Base-by-base conservation (phyloP, 2,888 invertebrate genomes). In the Sialis lutaria region DNA sequence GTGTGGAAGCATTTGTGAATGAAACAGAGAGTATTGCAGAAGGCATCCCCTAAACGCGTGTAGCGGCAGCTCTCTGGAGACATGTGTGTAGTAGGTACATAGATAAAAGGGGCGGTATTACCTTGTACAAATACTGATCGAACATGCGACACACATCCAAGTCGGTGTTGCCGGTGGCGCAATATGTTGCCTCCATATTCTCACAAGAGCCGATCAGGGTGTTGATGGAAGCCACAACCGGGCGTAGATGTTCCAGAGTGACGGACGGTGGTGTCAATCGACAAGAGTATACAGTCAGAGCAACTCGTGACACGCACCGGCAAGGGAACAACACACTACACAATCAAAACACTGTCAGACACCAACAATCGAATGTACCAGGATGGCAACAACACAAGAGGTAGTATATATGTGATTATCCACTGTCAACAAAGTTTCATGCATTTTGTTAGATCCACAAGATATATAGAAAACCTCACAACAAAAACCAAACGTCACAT, bases 61-160 rank as follows among this genome's bases (percentile, higher is more conserved):
- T 22, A 22, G 22, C 22, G 22, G 22, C 4, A 22, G 22, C 22
- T 22, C 22, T 22, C 22, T 22, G 22, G 22, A 22, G 22, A 22
- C 22, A 22, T 22, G 22, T 22, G 22, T 22, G 22, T 22, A 22
- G 22, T 22, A 22, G 22, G 22, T 22, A 22, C 22, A 22, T 22
- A 22, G 22, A 22, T 22, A 22, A 22, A 22, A 22, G 22, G 22
- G 22, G 22, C 22, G 22, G 22, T 57, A 62, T 60, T 64, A 75
- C 76, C 75, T 76, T 76, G 64, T 75, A 75, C 55, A 74, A 65
- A 63, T 75, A 76, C 67, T 75, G 75, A 62, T 76, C 75, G 60
- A 75, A 76, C 75, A 76, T 75, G 62, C 75, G 70, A 69, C 72
- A 72, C 57, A 74, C 72, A 53, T 70, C 69, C 54, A 67, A 63